A percentile compares a stretch with the other conserved stretches of the same genome.
Evolutionary conservation across 2,888 invertebrate genomes (phyloP).

Genomic region (Noctua comes): DNA sequence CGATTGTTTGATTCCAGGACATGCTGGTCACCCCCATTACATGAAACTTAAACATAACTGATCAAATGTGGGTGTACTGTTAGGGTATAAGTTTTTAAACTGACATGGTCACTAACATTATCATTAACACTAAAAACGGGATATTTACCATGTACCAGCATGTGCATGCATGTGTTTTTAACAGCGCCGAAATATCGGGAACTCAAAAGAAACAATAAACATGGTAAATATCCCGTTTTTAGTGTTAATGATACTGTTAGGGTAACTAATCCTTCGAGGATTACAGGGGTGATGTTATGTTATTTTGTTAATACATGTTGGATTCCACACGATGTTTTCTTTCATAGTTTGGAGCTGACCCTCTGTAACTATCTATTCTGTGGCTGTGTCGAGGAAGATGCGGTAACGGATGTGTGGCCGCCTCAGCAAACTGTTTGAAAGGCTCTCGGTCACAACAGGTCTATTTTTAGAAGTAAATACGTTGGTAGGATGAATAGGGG

Average conservation of each 20-base stretch:
- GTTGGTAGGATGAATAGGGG: neutral
- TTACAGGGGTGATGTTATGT: neutral
- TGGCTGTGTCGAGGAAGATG: conserved; percentile 1
- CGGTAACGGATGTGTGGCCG: conserved; percentile 34
- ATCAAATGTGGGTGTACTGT: neutral
- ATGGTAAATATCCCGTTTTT: too few species aligned
- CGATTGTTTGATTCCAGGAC: neutral
- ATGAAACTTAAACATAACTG: neutral
- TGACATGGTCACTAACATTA: too few species aligned
- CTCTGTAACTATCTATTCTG: neutral
- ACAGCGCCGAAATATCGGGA: too few species aligned
- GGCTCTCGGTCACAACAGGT: conserved; percentile 26
- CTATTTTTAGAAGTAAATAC: conserved; percentile 42
- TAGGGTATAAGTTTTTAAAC: neutral
- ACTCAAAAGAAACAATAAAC: too few species aligned
- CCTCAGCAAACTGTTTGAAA: conserved; percentile 44
- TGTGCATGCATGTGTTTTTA: too few species aligned
- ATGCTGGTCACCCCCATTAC: neutral
- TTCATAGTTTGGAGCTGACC: neutral
- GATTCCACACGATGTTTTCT: neutral
- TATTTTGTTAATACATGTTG: neutral
- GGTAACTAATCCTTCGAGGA: neutral
- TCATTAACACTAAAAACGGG: too few species aligned
- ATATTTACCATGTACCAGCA: too few species aligned
- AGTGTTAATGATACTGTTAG: neutral